Conservation (phyloP, 2,888 invertebrate species). For the Coremacera marginata region DNA sequence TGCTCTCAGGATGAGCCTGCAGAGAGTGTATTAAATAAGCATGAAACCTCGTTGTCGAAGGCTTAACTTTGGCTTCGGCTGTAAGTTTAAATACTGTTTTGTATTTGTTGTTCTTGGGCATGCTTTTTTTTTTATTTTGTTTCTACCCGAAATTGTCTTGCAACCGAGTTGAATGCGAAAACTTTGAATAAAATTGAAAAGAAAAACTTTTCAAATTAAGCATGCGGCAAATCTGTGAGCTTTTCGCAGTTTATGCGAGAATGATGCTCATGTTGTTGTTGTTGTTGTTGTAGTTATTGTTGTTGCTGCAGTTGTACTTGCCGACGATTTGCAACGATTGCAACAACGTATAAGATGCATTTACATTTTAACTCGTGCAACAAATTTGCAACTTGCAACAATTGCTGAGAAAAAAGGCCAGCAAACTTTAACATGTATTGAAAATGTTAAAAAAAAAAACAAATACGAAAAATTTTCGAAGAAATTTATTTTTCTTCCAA, state of each 20-base stretch:
- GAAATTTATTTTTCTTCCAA: background rate
- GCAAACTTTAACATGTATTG: conserved; percentile 9
- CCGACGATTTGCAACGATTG: conserved; percentile 11
- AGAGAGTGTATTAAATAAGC: conserved; percentile 3
- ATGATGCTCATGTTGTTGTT: background rate
- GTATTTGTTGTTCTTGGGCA: background rate
- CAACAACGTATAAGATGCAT: conserved; percentile 7
- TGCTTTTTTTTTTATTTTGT: background rate
- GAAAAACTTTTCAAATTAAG: conserved; percentile 41
- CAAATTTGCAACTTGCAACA: conserved; percentile 30
- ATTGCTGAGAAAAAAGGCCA: background rate
- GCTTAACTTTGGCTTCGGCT: background rate
- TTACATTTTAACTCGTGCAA: conserved; percentile 32
- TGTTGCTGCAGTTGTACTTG: too few species aligned
- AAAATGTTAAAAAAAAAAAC: background rate
- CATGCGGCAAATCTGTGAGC: conserved; percentile 36
- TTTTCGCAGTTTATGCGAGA: conserved; percentile 30
- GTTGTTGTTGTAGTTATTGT: background rate
- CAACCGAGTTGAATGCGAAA: conserved; percentile 26
- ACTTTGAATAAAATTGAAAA: conserved; percentile 34
- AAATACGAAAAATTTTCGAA: background rate
- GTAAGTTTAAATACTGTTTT: background rate
- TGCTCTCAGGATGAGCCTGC: background rate
- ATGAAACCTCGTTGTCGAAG: background rate
- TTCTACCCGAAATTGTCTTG: conserved; percentile 3